Base-by-base conservation (phyloP, 2,888 invertebrate genomes). In the Limnephilus lunatus region DNA sequence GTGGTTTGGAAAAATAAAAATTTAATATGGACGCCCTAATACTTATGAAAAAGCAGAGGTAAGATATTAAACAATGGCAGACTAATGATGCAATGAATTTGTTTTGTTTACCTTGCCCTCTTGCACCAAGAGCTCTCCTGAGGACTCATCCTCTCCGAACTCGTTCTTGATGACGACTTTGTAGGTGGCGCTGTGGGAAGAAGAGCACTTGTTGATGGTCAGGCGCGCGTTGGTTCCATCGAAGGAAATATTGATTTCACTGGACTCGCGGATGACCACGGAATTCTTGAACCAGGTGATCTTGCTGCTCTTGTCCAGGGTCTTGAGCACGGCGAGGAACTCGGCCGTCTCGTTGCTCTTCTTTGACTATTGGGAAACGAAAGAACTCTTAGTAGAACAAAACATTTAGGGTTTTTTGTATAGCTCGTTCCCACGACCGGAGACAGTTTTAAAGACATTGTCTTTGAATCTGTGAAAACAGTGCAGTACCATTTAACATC, bases 91-190 rank as follows among this genome's bases (percentile, higher is more conserved):
- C 94, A 94, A 14, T 0, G 1, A 31, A 31, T 32, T 14, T 14
- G 32, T 30, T n/a, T 5, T 11, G 32, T 39, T 93, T 94, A 96
- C 96, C 95, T 97, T 97, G 94, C 96, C 97, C 94, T 96, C 96
- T 1, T 96, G 97, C 19, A 99, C 97, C 35, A 98, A 98, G 92
- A 99, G 96, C 94, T 98, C 97, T 87, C 99, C 98, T 85, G 97
- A 97, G 2, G 98, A 98, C 94, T 98, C 98, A 94, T 98, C 99
- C 95, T 98, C 98, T 89, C 99, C 99, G 94, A 97, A 97, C 95
- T 99, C 98, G 95, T 99, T 99, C 94, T 97, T 97, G 91, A 99
- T 98, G 44, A 98, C 97, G 85, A 99, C 97, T 94, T 97, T 98
- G 95, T 99, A 99, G 89, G 97, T 97, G 83, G 98, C 98, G 7